These are phyloP conservation scores for Haplochromis vanheusdeni DNA, from an alignment of 2,113 vertebrate species.

Conservation along the genomic window DNA sequence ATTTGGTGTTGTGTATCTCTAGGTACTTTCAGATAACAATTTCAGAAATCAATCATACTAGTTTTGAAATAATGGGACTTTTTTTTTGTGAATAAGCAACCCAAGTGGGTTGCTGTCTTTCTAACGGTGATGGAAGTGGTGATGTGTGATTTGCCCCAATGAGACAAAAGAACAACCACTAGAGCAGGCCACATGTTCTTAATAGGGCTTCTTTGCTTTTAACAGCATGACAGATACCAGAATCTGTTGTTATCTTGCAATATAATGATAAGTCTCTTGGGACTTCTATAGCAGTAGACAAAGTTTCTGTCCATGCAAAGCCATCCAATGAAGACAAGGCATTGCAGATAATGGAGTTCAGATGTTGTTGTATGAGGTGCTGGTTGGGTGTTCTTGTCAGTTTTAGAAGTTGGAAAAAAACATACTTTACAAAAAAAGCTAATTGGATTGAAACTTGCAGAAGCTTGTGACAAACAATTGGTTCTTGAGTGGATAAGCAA, in stretches of 20 bases:
- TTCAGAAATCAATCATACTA: not conserved
- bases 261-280: not conserved
- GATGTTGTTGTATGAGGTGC: not conserved
- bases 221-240: not conserved
- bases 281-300: not conserved
- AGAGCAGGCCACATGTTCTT: not conserved
- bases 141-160: not conserved
- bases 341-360: not conserved
- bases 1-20: not conserved
- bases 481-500: not conserved
- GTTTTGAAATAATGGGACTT: not conserved
- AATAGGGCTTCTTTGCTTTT: not conserved
- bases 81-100: not conserved
- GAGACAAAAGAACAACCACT: not conserved
- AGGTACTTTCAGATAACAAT: not conserved
- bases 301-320: not conserved
- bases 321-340: not conserved
- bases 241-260: not conserved
- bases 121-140: not conserved
- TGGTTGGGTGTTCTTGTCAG: not conserved
- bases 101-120: not conserved
- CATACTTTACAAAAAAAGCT: not conserved
- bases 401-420: not conserved
- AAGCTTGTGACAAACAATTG: not conserved
- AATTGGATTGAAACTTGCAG: not conserved